Evolutionary conservation across 2,797 vertebrate species (phyloP).

Genomic region (Cirrhinus mrigala): DNA sequence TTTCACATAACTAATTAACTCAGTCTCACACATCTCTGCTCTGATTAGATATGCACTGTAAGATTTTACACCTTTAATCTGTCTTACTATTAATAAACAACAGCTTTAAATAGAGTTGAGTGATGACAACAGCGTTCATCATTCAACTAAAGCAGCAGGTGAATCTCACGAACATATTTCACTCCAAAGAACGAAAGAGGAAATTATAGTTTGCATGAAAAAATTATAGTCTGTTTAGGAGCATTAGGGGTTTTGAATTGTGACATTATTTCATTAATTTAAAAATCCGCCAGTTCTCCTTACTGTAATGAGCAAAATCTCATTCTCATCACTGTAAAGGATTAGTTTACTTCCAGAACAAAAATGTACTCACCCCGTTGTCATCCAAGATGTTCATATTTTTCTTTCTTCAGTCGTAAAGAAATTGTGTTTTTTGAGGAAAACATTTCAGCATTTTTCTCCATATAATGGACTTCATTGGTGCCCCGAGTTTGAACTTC

Average conservation of each 20-base stretch:
- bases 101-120: not conserved
- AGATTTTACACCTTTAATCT: conserved; percentile 38
- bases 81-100: conserved; percentile 27
- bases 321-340: not conserved
- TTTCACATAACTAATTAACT: not conserved
- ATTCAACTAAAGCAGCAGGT: not conserved
- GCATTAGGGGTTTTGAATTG: not conserved
- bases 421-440: too few relatives aligned
- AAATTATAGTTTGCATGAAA: not conserved
- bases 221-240: not conserved
- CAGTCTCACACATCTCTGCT: conserved; percentile 14
- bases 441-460: too few relatives aligned
- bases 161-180: not conserved
- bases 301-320: too few relatives aligned
- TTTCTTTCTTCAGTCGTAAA: too few relatives aligned
- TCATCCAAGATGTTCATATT: too few relatives aligned
- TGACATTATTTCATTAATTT: not conserved
- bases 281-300: too few relatives aligned
- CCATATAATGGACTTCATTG: too few relatives aligned
- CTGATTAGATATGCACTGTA: conserved; percentile 37
- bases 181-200: not conserved
- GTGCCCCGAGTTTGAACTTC: too few relatives aligned
- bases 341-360: too few relatives aligned
- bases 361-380: too few relatives aligned
- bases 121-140: not conserved